These are phyloP conservation scores for Bos taurus DNA, from an alignment of 2,113 vertebrate genomes.

Conservation along the genomic window DNA sequence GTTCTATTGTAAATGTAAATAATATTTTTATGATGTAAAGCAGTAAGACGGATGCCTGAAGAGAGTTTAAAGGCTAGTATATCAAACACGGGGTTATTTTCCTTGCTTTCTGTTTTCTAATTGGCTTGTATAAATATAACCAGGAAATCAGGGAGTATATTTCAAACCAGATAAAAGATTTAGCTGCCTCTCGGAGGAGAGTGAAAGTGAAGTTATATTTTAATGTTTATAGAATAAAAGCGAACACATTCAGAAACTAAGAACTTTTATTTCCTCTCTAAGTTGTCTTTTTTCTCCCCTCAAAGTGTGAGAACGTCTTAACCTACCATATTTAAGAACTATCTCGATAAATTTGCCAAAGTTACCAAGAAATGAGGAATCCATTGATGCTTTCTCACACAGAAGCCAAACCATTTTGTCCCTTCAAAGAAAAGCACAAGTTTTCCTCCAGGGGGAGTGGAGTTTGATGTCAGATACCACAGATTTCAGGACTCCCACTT, in stretches of 20 bases:
- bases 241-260: background rate
- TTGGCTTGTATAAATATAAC: background rate
- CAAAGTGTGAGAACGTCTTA: background rate
- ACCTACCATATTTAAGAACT: background rate
- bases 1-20: background rate
- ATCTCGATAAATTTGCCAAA: background rate
- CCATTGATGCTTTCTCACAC: background rate
- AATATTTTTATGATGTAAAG: background rate
- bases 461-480: background rate
- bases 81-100: background rate
- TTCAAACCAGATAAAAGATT: background rate
- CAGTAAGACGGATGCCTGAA: background rate
- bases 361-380: background rate
- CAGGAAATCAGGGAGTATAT: background rate
- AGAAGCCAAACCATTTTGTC: background rate
- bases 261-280: background rate
- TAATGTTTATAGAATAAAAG: conserved; percentile 4
- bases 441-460: background rate
- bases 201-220: background rate
- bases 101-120: background rate
- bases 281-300: background rate
- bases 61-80: background rate
- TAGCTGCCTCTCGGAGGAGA: background rate
- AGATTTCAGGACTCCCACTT: background rate
- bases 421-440: background rate